phyloP scores from a whole-genome alignment of 2,797 vertebrate genomes.

The Echiichthys vipera region DNA sequence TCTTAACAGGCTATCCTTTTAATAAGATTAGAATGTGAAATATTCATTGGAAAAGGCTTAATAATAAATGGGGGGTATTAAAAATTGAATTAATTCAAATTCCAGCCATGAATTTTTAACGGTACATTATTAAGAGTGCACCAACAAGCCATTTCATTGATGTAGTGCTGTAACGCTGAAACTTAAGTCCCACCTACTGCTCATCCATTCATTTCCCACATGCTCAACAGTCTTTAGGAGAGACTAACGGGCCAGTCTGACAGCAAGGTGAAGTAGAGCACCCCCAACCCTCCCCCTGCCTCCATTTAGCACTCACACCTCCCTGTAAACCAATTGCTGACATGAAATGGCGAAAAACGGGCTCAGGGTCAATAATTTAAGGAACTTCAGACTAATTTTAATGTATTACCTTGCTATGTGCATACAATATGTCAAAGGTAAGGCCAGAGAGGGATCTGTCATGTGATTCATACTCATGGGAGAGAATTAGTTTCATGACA shows the following conservation, averaged over 20 bases:
- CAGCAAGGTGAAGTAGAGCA: slow-evolving; percentile 58
- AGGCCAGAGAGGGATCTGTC: slow-evolving; percentile 74
- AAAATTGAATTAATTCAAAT: slow-evolving; percentile 81
- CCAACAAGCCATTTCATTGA: slow-evolving; percentile 72
- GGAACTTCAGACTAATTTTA: slow-evolving; percentile 80
- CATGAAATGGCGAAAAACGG: slow-evolving; percentile 56
- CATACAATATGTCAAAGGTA: slow-evolving; percentile 84
- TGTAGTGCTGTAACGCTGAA: slow-evolving; percentile 41
- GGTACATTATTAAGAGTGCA: slow-evolving; percentile 74
- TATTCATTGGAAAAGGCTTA: slow-evolving; percentile 79
- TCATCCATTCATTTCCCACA: slow-evolving; percentile 26
- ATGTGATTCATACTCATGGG: slow-evolving; percentile 82
- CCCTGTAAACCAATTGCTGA: slow-evolving; percentile 74
- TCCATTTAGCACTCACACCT: slow-evolving; percentile 51
- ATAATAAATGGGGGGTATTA: slow-evolving; percentile 83
- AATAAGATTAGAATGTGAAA: slow-evolving; percentile 81
- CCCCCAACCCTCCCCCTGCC: slow-evolving; percentile 15
- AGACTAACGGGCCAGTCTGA: slow-evolving; percentile 65
- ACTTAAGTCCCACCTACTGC: slow-evolving; percentile 43
- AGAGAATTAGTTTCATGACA: slow-evolving; percentile 84
- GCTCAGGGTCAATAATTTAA: slow-evolving; percentile 83
- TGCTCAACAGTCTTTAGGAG: slow-evolving; percentile 44
- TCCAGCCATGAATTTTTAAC: slow-evolving; percentile 77
- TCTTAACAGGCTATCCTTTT: slow-evolving; percentile 62
- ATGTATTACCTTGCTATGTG: slow-evolving; percentile 80